Conservation (phyloP, 2,888 invertebrate species). For the Amphipoea oculea region DNA sequence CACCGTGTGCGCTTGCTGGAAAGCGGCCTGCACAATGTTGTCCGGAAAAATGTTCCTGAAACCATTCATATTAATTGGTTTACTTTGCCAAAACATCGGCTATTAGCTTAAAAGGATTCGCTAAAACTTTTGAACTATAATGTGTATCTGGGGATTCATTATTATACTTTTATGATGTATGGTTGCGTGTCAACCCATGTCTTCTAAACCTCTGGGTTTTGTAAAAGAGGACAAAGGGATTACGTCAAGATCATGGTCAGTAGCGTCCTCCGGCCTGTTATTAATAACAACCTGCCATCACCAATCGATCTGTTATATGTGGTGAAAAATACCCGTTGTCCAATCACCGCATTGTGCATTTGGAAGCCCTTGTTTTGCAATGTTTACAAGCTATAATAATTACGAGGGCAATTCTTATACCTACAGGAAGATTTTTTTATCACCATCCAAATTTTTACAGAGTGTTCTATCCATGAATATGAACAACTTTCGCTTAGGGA, state of each 20-base stretch:
- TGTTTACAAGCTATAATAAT: neutral
- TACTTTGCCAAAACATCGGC: neutral
- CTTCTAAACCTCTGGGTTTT: neutral
- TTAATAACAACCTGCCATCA: neutral
- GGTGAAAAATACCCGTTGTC: neutral
- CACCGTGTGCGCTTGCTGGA: constrained; percentile 95
- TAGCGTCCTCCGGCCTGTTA: neutral
- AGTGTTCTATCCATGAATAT: no score
- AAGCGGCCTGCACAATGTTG: constrained; percentile 97
- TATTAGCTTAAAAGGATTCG: constrained; percentile 10
- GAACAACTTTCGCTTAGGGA: no score
- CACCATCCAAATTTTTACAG: no score
- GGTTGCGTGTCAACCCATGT: neutral
- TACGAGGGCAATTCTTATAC: neutral
- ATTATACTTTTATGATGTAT: neutral
- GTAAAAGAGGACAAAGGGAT: no score
- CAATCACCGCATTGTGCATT: neutral
- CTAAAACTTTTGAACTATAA: neutral
- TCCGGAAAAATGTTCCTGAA: constrained; percentile 97
- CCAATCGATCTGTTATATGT: neutral
- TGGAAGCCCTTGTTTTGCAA: neutral
- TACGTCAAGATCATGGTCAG: neutral
- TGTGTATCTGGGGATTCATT: neutral
- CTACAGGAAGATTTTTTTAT: no score
- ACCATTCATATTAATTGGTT: constrained; percentile 19